Evolutionary conservation across 2,797 vertebrate genomes (phyloP), one percentile per base, ranked within the genome.

Genomic region (Chloroceryle amazona): DNA sequence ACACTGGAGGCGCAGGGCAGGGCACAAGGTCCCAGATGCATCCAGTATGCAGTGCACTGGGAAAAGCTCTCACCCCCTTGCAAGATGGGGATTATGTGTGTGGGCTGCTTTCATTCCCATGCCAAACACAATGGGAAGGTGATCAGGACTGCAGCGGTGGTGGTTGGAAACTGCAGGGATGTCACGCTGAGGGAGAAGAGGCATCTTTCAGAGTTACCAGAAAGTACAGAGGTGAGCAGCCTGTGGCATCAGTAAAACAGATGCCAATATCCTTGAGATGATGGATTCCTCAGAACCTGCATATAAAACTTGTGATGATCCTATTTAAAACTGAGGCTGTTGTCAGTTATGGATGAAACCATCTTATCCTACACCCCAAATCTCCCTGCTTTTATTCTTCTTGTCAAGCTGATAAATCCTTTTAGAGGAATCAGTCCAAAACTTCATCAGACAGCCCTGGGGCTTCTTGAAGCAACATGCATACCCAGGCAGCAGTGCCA

Each of bases 121-220:
- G n/a, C 29, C 4, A 2, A 54, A n/a, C 44, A 74, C 21, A 4
- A 3, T 0, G 0, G 57, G 19, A 46, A 39, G 18, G 10, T 9
- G 15, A 66, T 13, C 57, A 49, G 15, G 25, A 54, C 22, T 0
- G 0, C 15, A 51, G 29, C 1, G 1, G 79, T 17, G 2, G 2
- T 54, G 14, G 31, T 7, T 76, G 46, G 73, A 57, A 46, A 23
- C 61, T 29, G 28, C 35, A 42, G 14, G 23, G 8, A 6, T 8
- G 5, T 25, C 42, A 22, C 0, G 0, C 28, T 28, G 21, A 18
- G 13, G 5, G 10, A 78, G 11, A 46, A 6, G 9, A 81, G 10
- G 2, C 18, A 31, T 46, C 16, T 81, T 66, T n/a, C 46, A 35
- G 33, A 75, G n/a, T 19, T 66, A 70, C 9, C 23, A 66, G 35